These are phyloP conservation scores for Sarotherodon lohbergeri DNA, from an alignment of 2,113 vertebrate species.

Conservation along the genomic window DNA sequence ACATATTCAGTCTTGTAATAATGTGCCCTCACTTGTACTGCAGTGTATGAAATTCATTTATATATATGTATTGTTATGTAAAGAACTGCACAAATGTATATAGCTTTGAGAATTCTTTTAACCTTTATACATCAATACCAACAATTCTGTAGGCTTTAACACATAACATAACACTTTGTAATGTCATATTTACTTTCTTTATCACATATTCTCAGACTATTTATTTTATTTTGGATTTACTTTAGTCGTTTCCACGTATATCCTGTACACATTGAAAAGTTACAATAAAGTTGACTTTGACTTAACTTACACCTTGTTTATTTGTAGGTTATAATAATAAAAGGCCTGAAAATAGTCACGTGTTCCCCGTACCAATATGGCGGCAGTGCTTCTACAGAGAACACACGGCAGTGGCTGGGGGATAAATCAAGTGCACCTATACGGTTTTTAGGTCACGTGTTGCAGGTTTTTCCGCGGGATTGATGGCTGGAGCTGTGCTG, in stretches of 20 bases:
- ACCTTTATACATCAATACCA: neutral
- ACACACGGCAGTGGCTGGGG: neutral
- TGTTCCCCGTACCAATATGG: neutral
- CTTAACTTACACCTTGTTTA: neutral
- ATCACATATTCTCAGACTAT: neutral
- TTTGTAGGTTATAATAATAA: neutral
- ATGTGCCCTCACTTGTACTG: neutral
- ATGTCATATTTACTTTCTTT: neutral
- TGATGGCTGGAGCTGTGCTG: neutral
- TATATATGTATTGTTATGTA: neutral
- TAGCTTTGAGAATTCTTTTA: neutral
- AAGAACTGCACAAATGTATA: neutral
- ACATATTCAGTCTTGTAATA: neutral
- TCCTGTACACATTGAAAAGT: neutral
- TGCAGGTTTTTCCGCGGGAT: neutral
- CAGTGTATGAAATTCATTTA: neutral
- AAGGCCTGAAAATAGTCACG: neutral
- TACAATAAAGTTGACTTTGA: neutral
- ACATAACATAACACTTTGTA: neutral
- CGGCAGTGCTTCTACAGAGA: neutral
- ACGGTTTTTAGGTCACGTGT: neutral
- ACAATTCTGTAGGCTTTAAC: neutral
- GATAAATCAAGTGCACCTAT: neutral
- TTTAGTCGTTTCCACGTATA: neutral
- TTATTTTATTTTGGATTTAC: neutral